Evolutionary conservation across 2,797 vertebrate species (phyloP), one percentile per base, ranked within the genome.

Genomic region (Bradypus variegatus): DNA sequence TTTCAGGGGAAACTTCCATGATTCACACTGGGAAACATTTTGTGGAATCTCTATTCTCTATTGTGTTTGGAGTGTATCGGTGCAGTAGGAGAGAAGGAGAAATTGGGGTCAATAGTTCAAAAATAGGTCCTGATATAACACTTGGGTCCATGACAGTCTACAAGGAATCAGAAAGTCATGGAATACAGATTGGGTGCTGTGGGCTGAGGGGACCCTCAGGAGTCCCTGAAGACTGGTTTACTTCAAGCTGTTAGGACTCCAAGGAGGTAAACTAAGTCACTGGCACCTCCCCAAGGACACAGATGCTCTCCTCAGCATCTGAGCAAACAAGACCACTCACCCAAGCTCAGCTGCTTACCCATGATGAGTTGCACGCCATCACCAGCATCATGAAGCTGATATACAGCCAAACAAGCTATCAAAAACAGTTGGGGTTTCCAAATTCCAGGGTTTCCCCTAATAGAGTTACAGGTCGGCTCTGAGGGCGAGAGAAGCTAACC

Each of bases 371-470:
- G 12, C 15, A 67, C 7, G 45, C 38, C 55, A 70, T 73, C 48
- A 62, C 67, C 48, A 86, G 94, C 94, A 78, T 81, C 33, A 13
- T 80, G 91, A 94, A 92, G 94, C 95, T 90, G 93, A 91, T 23
- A 85, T 36, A 38, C 31, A 90, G 95, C 94, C 92, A 94, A 83
- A 86, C 72, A 92, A 70, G 64, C 79, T 55, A 88, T 45, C 45
- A 72, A 90, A 55, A 81, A 82, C 29, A 75, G 50, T 55, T 72
- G 38, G 58, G 38, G 70, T 92, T 88, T 86, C 91, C 60, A 90
- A 69, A 58, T 76, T 86, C 55, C 78, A 93, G 48, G 14, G 36
- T 77, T 93, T 89, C 55, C 80, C 87, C 41, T 55, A 88, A 77
- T 10, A 64, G 60, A 33, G 45, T 55, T 53, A 65, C 50, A 84